Conservation (phyloP, 2,113 vertebrate species). For the Corythornis madagascariensis region DNA sequence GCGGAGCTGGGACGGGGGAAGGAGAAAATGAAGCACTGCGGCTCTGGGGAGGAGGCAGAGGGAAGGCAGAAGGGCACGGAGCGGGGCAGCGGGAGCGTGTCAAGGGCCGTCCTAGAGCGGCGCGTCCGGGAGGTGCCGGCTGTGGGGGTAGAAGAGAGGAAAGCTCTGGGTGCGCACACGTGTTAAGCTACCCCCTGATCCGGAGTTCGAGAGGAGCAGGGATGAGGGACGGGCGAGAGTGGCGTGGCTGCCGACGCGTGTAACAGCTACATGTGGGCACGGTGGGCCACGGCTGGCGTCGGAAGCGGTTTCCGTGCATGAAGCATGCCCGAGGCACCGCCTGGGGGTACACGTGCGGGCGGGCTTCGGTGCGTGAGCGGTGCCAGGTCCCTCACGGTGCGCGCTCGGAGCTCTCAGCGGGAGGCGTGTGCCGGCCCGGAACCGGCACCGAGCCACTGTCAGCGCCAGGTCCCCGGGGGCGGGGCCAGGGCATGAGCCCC, state of each 20-base stretch:
- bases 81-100: background rate
- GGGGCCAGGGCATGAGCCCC: background rate
- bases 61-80: background rate
- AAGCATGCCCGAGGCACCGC: too few species aligned
- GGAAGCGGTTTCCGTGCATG: too few species aligned
- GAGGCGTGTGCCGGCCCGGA: too few species aligned
- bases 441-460: too few species aligned
- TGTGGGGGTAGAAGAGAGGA: background rate
- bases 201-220: background rate
- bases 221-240: background rate
- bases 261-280: background rate
- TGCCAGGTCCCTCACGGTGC: too few species aligned
- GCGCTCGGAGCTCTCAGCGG: too few species aligned
- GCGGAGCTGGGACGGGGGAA: background rate
- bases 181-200: background rate
- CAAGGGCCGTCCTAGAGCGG: accelerated
- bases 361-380: background rate
- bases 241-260: background rate
- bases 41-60: background rate
- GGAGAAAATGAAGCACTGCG: accelerated
- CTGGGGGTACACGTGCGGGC: too few species aligned
- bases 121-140: too few species aligned
- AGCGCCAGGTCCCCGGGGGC: too few species aligned
- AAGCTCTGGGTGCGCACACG: background rate
- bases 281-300: too few species aligned